Evolutionary conservation across 2,113 vertebrate genomes (phyloP).

Genomic region (Martes martes): DNA sequence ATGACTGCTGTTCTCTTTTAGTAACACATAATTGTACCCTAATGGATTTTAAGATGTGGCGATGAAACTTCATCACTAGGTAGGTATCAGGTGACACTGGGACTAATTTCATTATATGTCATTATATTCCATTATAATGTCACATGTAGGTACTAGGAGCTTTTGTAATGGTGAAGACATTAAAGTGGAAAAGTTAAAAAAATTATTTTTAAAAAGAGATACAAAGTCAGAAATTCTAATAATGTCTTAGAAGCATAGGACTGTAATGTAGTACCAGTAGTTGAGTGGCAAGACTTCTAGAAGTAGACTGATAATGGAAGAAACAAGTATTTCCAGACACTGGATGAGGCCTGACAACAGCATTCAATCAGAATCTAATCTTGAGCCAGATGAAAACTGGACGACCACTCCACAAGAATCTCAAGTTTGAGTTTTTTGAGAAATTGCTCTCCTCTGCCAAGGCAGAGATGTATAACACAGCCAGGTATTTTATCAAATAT

Average conservation of each 20-base stretch:
- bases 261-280: not conserved
- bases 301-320: not conserved
- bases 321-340: constrained; percentile 10
- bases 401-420: not conserved
- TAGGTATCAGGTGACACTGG: not conserved
- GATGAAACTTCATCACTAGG: not conserved
- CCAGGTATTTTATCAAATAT: constrained; percentile 40
- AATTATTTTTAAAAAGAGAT: not conserved
- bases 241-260: not conserved
- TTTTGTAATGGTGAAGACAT: not conserved
- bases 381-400: constrained; percentile 42
- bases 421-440: constrained; percentile 7
- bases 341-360: constrained; percentile 36
- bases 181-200: not conserved
- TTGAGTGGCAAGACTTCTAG: not conserved
- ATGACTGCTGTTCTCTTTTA: not conserved
- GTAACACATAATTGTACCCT: not conserved
- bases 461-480: constrained; percentile 41
- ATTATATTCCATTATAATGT: not conserved
- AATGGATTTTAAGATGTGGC: not conserved
- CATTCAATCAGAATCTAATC: constrained; percentile 59
- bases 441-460: constrained; percentile 39
- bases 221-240: not conserved
- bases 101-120: not conserved
- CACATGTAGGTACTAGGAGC: not conserved